phyloP scores from a whole-genome alignment of 2,113 vertebrate genomes.

The Hystrix cristata region DNA sequence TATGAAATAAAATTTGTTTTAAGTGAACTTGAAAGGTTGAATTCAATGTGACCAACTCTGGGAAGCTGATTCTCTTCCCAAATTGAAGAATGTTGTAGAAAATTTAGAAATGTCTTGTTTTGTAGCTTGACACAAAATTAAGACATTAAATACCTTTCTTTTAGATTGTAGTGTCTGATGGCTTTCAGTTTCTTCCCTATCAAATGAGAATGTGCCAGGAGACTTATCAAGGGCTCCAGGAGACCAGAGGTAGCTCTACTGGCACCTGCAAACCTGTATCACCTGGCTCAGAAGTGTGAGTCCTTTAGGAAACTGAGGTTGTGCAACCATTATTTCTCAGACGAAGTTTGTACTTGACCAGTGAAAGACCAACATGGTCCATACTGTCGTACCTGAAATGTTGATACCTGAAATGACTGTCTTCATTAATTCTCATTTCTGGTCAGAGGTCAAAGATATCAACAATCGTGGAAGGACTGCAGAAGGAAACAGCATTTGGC shows the following conservation, averaged over 20 bases:
- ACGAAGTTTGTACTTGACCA: background rate
- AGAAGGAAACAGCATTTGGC: background rate
- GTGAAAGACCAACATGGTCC: background rate
- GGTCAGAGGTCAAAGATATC: background rate
- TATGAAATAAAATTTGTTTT: constrained; percentile 44
- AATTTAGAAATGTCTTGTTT: background rate
- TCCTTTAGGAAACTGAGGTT: background rate
- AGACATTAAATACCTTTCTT: background rate
- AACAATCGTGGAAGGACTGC: background rate
- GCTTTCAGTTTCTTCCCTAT: background rate
- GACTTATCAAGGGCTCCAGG: background rate
- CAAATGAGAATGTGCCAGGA: background rate
- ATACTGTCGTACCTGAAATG: background rate
- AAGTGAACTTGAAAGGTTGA: background rate
- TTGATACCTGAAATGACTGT: background rate
- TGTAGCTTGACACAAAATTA: background rate
- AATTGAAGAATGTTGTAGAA: background rate
- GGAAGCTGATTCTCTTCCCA: background rate
- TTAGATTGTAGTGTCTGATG: background rate
- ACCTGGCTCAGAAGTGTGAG: background rate
- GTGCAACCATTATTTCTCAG: background rate
- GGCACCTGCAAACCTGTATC: background rate
- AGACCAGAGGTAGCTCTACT: background rate
- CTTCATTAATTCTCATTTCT: background rate
- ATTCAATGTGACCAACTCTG: background rate